Percentiles rank a stretch among this genome's conserved stretches.
Conservation (phyloP, 35 echinoderm and acorn worm species). For the Ophiothrix spiculata region DNA sequence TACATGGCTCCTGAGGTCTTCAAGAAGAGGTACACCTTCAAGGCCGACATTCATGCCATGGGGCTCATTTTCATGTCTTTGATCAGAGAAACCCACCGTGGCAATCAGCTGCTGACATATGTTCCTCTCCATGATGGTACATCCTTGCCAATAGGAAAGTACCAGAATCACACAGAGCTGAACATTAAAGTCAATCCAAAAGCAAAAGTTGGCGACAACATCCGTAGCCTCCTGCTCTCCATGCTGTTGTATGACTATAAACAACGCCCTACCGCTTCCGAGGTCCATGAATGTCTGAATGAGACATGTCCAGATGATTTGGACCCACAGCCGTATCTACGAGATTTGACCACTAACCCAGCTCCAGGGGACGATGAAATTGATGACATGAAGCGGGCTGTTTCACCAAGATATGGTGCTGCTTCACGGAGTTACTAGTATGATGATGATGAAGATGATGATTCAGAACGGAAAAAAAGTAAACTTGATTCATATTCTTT, state of each 20-base stretch:
- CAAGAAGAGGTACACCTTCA: neutral
- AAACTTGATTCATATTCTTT: too few species aligned
- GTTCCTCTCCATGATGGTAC: neutral
- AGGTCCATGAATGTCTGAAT: neutral
- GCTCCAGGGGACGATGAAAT: neutral
- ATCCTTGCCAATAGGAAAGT: neutral
- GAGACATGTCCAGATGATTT: neutral
- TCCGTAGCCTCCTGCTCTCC: neutral
- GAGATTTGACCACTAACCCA: neutral
- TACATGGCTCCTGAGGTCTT: neutral
- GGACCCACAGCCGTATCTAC: neutral
- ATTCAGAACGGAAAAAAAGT: too few species aligned
- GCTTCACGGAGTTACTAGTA: too few species aligned
- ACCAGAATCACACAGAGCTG: neutral
- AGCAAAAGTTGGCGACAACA: neutral
- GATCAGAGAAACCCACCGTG: neutral
- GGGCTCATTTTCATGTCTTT: neutral
- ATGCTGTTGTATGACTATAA: neutral
- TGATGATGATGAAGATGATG: too few species aligned
- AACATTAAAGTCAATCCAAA: neutral
- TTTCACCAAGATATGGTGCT: too few species aligned
- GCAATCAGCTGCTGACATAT: neutral
- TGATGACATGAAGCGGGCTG: neutral
- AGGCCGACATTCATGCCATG: neutral
- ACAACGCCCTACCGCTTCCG: neutral